A percentile compares a stretch with the other conserved stretches of the same genome.
Conservation (phyloP, 2,113 vertebrate species). For the Bos javanicus region DNA sequence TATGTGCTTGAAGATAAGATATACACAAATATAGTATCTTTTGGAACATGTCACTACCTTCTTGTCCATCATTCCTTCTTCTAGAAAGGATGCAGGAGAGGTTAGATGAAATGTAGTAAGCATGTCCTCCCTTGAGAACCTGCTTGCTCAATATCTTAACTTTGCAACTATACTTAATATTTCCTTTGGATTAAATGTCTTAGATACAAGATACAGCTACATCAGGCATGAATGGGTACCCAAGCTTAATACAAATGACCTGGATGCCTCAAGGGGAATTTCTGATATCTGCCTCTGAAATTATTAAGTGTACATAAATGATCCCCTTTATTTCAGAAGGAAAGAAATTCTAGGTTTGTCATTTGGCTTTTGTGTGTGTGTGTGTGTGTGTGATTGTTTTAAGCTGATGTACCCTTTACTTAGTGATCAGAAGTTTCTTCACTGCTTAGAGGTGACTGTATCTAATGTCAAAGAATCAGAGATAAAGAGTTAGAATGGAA, state of each 20-base stretch:
- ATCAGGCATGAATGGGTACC: not conserved
- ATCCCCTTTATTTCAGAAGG: not conserved
- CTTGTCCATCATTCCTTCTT: not conserved
- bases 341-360: not conserved
- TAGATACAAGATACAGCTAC: not conserved
- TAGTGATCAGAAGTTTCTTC: not conserved
- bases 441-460: not conserved
- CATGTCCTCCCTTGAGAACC: not conserved
- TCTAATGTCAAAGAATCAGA: not conserved
- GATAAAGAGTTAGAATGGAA: not conserved
- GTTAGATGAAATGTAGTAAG: not conserved
- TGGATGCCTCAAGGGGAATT: not conserved
- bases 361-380: not conserved
- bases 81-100: not conserved
- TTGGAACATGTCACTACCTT: not conserved
- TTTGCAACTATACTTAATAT: not conserved
- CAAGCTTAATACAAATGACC: not conserved
- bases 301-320: not conserved
- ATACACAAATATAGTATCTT: not conserved
- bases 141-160: not conserved
- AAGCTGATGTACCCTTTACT: not conserved
- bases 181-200: not conserved
- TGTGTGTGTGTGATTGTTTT: constrained; percentile 3
- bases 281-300: not conserved
- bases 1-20: not conserved